phyloP scores from a whole-genome alignment of 2,797 vertebrate genomes.

The Crenichthys baileyi region DNA sequence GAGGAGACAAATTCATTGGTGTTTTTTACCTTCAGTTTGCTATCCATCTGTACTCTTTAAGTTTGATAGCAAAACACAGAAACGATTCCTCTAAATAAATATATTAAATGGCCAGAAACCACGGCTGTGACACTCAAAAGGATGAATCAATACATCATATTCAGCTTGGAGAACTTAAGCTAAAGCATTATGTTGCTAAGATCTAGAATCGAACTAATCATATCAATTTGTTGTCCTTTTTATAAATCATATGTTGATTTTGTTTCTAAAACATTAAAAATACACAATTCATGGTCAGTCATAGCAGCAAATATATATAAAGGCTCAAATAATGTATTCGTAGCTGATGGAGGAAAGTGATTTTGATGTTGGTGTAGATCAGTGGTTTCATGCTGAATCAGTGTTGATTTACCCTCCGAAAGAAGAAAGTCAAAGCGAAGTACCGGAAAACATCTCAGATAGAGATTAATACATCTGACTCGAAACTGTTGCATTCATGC shows the following conservation, averaged over 20 bases:
- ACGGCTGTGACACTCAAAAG: not conserved
- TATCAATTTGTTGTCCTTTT: too few relatives aligned
- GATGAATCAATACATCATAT: slow-evolving; percentile 20
- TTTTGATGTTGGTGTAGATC: not conserved
- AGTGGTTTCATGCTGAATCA: not conserved
- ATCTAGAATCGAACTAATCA: too few relatives aligned
- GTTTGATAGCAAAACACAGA: slow-evolving; percentile 12
- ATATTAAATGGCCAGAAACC: not conserved
- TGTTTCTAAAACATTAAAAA: too few relatives aligned
- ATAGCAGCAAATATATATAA: too few relatives aligned
- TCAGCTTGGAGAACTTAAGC: too few relatives aligned
- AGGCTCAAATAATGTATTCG: not conserved
- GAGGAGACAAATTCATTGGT: too few relatives aligned
- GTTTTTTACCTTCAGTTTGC: slow-evolving; percentile 22
- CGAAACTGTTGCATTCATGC: not conserved
- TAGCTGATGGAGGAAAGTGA: not conserved
- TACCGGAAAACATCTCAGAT: not conserved
- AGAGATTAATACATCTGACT: not conserved
- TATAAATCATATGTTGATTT: too few relatives aligned
- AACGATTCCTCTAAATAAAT: not conserved
- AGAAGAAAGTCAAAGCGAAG: not conserved
- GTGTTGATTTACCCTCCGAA: too few relatives aligned
- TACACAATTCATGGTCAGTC: not conserved
- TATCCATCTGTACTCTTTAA: slow-evolving; percentile 4
- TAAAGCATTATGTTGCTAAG: too few relatives aligned